These are phyloP conservation scores for Palythoa caribaeorum DNA, from an alignment of 92 coral and sea anemone genomes.

Conservation along the genomic window DNA sequence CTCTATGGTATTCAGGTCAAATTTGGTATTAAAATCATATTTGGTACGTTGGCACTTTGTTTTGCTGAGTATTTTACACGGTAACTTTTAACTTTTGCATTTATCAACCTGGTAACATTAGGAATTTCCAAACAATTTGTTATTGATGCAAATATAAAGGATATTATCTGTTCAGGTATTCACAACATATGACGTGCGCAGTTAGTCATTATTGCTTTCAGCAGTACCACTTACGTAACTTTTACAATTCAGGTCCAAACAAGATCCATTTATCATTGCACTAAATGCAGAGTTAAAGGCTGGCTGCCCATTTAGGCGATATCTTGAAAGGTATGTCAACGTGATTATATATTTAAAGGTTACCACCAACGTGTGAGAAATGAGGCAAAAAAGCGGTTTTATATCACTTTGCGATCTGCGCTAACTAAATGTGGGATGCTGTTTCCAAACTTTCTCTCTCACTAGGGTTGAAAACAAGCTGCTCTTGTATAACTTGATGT, in stretches of 20 bases:
- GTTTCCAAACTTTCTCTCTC: neutral
- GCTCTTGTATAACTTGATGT: constrained; percentile 70
- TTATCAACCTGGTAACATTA: neutral
- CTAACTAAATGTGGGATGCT: neutral
- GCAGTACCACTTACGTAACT: neutral
- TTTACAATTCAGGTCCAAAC: constrained; percentile 40
- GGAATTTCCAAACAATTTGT: neutral
- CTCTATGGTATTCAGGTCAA: no score
- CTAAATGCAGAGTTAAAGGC: constrained; percentile 88
- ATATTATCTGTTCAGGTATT: no score
- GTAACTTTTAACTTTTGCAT: no score
- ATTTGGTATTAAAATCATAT: no score
- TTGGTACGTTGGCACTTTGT: no score
- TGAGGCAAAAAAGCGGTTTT: no score
- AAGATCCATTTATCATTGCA: constrained; percentile 73
- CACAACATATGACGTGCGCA: no score
- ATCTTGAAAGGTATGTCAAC: constrained; percentile 72
- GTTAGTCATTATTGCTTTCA: no score
- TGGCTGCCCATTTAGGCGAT: constrained; percentile 94
- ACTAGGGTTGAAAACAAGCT: constrained; percentile 63
- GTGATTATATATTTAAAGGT: no score
- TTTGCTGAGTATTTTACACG: no score
- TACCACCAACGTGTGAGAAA: no score
- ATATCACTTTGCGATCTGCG: no score
- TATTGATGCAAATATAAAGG: neutral